Evolutionary conservation across 1,140 invertebrate genomes (phyloP).

Genomic region (Pollicipes pollicipes): DNA sequence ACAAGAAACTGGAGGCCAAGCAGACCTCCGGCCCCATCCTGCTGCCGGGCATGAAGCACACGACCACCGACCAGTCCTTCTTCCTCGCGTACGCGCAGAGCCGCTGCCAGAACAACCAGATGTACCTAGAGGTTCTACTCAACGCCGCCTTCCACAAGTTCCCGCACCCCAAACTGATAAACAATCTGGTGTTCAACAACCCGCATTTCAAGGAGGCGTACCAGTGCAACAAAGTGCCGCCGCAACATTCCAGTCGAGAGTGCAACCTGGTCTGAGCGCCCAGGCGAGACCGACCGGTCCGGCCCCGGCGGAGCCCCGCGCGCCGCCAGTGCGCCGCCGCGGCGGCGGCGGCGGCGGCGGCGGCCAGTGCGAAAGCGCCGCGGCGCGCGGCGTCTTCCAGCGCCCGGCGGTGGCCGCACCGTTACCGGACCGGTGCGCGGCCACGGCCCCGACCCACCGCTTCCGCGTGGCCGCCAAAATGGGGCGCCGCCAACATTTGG

Average conservation of each 20-base stretch:
- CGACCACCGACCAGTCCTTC: not conserved
- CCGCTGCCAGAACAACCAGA: conserved; percentile 3
- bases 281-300: too few relatives aligned
- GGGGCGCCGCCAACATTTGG: not conserved
- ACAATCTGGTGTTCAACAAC: conserved; percentile 2
- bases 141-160: conserved; percentile 4
- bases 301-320: too few relatives aligned
- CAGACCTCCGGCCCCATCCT: not conserved
- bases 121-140: not conserved
- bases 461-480: not conserved
- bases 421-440: not conserved
- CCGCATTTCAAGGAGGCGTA: not conserved
- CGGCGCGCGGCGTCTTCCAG: too few relatives aligned
- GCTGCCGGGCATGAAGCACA: not conserved
- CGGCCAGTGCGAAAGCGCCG: not conserved
- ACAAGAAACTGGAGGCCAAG: not conserved
- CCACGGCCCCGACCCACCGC: not conserved
- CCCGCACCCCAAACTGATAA: not conserved
- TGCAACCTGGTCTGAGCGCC: not conserved
- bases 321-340: too few relatives aligned
- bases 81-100: conserved; percentile 6
- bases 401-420: not conserved
- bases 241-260: not conserved
- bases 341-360: too few relatives aligned
- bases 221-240: not conserved